Percentiles rank a stretch among this genome's conserved stretches.
These are phyloP conservation scores for Bujurquina vittata DNA, from an alignment of 2,113 vertebrate genomes.

Conservation along the genomic window DNA sequence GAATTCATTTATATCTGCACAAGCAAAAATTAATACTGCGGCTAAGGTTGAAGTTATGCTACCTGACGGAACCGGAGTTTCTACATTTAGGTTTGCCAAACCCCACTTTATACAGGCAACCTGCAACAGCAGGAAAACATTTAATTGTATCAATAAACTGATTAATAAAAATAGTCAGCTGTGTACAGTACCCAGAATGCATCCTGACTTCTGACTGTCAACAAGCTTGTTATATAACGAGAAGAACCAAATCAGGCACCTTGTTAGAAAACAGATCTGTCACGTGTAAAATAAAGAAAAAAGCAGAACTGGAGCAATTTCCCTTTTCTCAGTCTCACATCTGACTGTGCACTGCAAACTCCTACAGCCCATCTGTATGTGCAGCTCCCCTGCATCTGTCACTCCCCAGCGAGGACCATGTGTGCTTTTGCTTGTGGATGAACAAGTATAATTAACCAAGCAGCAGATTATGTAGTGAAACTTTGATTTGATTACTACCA, in stretches of 20 bases:
- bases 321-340: background rate
- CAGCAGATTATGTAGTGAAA: slow-evolving; percentile 3
- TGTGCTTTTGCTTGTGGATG: slow-evolving; percentile 1
- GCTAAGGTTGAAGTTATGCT: too few relatives aligned
- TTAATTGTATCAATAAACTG: too few relatives aligned
- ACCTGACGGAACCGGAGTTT: too few relatives aligned
- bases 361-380: slow-evolving; percentile 42
- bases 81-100: too few relatives aligned
- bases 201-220: background rate
- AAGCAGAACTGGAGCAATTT: background rate
- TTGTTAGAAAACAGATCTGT: background rate
- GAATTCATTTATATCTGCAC: too few relatives aligned
- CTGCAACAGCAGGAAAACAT: too few relatives aligned
- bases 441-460: slow-evolving; percentile 12
- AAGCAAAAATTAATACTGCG: too few relatives aligned
- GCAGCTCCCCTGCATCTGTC: slow-evolving; percentile 12
- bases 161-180: background rate
- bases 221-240: background rate
- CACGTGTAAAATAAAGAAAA: background rate
- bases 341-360: slow-evolving; percentile 9
- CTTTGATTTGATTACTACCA: slow-evolving; percentile 26
- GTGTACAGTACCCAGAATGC: background rate
- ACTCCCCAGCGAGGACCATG: background rate
- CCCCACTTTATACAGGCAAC: too few relatives aligned
- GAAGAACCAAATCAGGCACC: background rate